phyloP scores from a whole-genome alignment of 2,113 vertebrate species.

The Psilopsiagon aurifrons region DNA sequence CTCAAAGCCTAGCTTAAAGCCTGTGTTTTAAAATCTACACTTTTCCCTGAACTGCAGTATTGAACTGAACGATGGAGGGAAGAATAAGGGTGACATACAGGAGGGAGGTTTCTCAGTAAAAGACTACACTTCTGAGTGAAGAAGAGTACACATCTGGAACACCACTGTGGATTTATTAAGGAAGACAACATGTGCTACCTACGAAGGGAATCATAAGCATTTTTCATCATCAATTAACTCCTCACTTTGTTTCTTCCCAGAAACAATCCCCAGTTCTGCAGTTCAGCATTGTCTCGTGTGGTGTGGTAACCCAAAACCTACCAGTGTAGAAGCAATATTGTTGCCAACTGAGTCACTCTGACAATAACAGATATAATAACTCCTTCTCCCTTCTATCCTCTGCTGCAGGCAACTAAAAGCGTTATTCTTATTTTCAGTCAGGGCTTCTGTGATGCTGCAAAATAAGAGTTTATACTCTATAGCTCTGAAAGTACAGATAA shows the following conservation, averaged over 20 bases:
- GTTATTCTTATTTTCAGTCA: not conserved
- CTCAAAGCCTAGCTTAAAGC: not conserved
- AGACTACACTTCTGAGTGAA: not conserved
- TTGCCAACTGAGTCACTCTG: constrained; percentile 24
- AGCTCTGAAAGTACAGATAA: not conserved
- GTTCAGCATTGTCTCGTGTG: not conserved
- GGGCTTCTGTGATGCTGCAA: not conserved
- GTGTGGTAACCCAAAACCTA: not conserved
- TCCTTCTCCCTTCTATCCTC: not conserved
- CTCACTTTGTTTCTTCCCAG: not conserved
- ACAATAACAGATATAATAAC: constrained; percentile 33
- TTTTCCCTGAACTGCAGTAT: not conserved
- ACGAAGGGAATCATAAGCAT: not conserved
- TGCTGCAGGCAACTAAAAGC: constrained; percentile 23
- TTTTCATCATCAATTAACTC: not conserved
- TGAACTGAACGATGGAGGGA: not conserved
- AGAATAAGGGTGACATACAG: not conserved
- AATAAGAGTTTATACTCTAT: not conserved
- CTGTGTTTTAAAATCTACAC: not conserved
- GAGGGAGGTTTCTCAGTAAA: not conserved
- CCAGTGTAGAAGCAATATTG: constrained; percentile 35
- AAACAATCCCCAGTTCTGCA: not conserved
- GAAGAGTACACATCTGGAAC: not conserved
- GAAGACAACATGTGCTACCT: not conserved
- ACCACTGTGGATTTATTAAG: not conserved